A percentile compares a stretch with the other conserved stretches of the same genome.
Conservation (phyloP, 92 coral and sea anemone genomes). For the Zoanthus solanderi region DNA sequence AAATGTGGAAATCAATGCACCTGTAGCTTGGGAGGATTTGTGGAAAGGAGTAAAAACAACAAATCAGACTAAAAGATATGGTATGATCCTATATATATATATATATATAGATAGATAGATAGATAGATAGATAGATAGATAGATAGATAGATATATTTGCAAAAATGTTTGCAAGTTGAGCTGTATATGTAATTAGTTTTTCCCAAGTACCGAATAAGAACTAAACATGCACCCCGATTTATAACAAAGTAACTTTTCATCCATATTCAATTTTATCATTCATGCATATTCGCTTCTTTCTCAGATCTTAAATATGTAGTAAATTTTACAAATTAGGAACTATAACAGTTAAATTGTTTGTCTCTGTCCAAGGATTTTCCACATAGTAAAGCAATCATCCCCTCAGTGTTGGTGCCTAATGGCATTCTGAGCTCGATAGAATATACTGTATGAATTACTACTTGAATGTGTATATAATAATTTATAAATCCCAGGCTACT, state of each 20-base stretch:
- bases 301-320: slow-evolving; percentile 10
- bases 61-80: slow-evolving; percentile 11
- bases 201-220: slow-evolving; percentile 13
- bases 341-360: background rate
- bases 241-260: slow-evolving; percentile 13
- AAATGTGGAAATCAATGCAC: background rate
- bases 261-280: slow-evolving; percentile 15
- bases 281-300: slow-evolving; percentile 18
- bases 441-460: slow-evolving; percentile 4
- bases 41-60: slow-evolving; percentile 1
- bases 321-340: slow-evolving; percentile 15
- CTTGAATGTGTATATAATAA: background rate
- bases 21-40: slow-evolving; percentile 5
- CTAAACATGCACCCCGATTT: slow-evolving; percentile 7
- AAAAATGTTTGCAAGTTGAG: background rate
- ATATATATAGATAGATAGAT: background rate
- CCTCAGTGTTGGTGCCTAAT: slow-evolving; percentile 20
- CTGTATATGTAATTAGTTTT: slow-evolving; percentile 6
- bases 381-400: slow-evolving; percentile 14
- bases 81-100: background rate
- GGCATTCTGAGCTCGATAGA: slow-evolving; percentile 22
- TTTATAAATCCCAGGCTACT: background rate
- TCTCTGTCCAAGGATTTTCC: slow-evolving; percentile 14
- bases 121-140: background rate
- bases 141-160: background rate